Conservation (phyloP, 2,113 vertebrate genomes). For the Aegypius monachus region DNA sequence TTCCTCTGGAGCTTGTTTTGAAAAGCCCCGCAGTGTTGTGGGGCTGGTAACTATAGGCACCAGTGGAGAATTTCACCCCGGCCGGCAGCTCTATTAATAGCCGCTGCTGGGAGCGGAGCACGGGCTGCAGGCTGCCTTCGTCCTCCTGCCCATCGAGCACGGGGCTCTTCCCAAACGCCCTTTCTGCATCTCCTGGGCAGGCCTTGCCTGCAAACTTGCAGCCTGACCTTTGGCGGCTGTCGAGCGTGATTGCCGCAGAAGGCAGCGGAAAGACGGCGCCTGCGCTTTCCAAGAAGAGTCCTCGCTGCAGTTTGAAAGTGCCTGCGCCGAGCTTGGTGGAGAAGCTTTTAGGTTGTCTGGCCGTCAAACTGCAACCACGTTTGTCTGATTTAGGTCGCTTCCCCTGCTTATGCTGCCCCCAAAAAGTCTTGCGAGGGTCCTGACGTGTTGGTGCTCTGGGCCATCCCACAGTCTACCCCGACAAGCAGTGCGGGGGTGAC, state of each 20-base stretch:
- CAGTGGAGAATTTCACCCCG: not conserved
- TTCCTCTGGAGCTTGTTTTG: conserved; percentile 37
- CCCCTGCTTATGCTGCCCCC: not conserved
- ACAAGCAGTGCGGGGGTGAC: rapidly evolving
- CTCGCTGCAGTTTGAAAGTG: rapidly evolving
- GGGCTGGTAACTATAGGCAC: conserved; percentile 55
- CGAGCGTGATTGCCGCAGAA: rapidly evolving
- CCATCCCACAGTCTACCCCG: not conserved
- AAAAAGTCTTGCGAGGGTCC: rapidly evolving
- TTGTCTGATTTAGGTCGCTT: not conserved
- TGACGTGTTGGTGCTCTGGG: not conserved
- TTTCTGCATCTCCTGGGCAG: not conserved
- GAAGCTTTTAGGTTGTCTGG: not conserved
- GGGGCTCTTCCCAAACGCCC: rapidly evolving
- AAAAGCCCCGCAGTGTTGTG: conserved; percentile 26
- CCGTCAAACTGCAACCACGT: rapidly evolving
- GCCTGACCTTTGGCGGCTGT: rapidly evolving
- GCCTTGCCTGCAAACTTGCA: not conserved
- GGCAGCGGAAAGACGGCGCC: rapidly evolving
- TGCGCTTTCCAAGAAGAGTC: not conserved
- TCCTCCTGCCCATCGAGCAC: not conserved
- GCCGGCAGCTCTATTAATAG: conserved; percentile 19
- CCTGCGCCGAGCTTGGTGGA: rapidly evolving
- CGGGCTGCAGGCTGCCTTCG: not conserved
- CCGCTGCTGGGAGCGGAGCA: not conserved